These are phyloP conservation scores for Pholis gunnellus DNA, from an alignment of 2,113 vertebrate genomes.

Conservation along the genomic window DNA sequence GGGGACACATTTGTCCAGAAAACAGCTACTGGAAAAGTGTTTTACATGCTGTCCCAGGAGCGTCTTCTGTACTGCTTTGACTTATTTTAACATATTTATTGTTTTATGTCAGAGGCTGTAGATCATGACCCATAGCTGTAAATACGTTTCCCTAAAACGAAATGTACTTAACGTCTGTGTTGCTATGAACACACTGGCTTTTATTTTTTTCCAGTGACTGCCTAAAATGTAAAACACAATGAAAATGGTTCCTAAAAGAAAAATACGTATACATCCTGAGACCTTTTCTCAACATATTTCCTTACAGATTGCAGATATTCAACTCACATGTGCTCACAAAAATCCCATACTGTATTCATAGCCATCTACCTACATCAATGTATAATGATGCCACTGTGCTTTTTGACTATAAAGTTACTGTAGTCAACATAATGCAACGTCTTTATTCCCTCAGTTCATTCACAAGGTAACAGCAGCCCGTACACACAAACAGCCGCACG, in stretches of 20 bases:
- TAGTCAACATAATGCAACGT: not conserved
- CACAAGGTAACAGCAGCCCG: not conserved
- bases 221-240: not conserved
- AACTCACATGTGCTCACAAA: not conserved
- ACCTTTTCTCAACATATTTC: not conserved
- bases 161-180: not conserved
- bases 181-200: not conserved
- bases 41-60: constrained; percentile 49
- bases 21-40: constrained; percentile 61
- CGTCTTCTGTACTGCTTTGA: not conserved
- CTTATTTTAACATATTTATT: not conserved
- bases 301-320: not conserved
- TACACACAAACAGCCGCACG: not conserved
- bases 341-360: not conserved
- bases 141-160: not conserved
- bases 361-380: not conserved
- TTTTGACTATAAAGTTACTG: not conserved
- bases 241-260: not conserved
- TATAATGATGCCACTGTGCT: not conserved
- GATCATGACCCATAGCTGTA: not conserved
- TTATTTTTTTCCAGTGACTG: not conserved
- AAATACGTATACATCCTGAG: not conserved
- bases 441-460: not conserved
- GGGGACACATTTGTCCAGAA: constrained; percentile 43
- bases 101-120: constrained; percentile 4